Percentiles rank a stretch among this genome's conserved stretches.
Conservation (phyloP, 2,113 vertebrate genomes). For the Lucifuga dentata region DNA sequence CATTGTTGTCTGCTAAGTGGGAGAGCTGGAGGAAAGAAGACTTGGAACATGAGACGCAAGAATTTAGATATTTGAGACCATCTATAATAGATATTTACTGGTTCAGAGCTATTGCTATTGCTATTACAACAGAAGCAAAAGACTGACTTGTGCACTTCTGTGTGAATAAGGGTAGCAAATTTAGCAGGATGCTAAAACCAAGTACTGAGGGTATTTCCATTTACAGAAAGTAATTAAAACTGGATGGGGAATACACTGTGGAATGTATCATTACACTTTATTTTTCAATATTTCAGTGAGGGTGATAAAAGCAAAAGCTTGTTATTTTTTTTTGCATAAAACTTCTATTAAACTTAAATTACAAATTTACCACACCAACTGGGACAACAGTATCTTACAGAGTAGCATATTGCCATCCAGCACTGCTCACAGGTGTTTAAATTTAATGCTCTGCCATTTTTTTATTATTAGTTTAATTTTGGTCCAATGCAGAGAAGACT, state of each 20-base stretch:
- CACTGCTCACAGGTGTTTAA: not conserved
- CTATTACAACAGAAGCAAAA: not conserved
- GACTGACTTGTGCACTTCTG: not conserved
- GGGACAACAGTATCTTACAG: not conserved
- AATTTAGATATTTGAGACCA: not conserved
- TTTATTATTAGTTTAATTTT: not conserved
- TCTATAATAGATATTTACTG: slow-evolving; percentile 12
- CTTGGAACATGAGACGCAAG: too few relatives aligned
- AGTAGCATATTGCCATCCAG: too few relatives aligned
- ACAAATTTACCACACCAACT: not conserved
- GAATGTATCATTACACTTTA: too few relatives aligned
- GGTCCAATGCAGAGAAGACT: not conserved
- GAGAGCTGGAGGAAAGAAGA: too few relatives aligned
- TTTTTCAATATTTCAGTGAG: too few relatives aligned
- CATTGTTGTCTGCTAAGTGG: too few relatives aligned
- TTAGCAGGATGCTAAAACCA: slow-evolving; percentile 11
- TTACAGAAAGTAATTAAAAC: not conserved
- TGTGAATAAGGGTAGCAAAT: not conserved
- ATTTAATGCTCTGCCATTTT: not conserved
- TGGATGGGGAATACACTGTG: too few relatives aligned
- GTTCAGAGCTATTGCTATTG: not conserved
- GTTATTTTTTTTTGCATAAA: too few relatives aligned
- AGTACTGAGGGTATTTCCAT: not conserved
- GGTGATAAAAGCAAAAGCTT: too few relatives aligned
- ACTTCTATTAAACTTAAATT: too few relatives aligned